These are phyloP conservation scores for Pammene aurita DNA, from an alignment of 2,888 invertebrate genomes.

Conservation along the genomic window DNA sequence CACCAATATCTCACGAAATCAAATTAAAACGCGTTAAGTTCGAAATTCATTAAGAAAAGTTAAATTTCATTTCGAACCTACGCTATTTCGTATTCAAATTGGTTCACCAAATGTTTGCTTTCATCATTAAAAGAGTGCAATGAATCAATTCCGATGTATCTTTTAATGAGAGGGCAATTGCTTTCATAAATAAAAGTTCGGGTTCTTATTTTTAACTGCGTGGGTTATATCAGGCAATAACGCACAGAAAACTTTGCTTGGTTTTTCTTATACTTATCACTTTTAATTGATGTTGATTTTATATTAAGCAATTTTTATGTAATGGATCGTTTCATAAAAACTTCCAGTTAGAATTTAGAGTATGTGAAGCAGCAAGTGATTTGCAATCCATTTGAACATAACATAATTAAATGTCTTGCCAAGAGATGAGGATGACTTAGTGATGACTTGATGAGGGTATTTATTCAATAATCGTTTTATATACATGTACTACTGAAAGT, in stretches of 20 bases:
- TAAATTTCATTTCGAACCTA: constrained; percentile 35
- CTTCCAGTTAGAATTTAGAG: too few relatives aligned
- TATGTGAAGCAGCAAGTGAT: too few relatives aligned
- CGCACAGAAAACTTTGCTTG: constrained; percentile 38
- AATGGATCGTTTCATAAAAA: too few relatives aligned
- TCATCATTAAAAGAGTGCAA: constrained; percentile 49
- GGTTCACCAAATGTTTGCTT: constrained; percentile 48
- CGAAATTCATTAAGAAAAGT: constrained; percentile 44
- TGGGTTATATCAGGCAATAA: constrained; percentile 46
- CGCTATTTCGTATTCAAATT: constrained; percentile 48
- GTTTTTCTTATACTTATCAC: not conserved
- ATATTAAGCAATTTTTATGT: too few relatives aligned
- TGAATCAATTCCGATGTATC: constrained; percentile 57
- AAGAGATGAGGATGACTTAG: too few relatives aligned
- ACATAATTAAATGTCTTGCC: too few relatives aligned
- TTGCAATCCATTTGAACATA: too few relatives aligned
- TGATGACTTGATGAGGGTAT: too few relatives aligned
- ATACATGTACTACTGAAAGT: too few relatives aligned
- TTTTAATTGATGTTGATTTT: not conserved
- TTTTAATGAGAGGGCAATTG: constrained; percentile 54
- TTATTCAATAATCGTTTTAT: too few relatives aligned
- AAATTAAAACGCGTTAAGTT: constrained; percentile 39
- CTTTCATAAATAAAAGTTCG: constrained; percentile 44
- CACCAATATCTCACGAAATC: constrained; percentile 37
- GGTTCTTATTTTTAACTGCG: constrained; percentile 34